Evolutionary conservation across 2,113 vertebrate species (phyloP).

Genomic region (Capreolus pygargus): DNA sequence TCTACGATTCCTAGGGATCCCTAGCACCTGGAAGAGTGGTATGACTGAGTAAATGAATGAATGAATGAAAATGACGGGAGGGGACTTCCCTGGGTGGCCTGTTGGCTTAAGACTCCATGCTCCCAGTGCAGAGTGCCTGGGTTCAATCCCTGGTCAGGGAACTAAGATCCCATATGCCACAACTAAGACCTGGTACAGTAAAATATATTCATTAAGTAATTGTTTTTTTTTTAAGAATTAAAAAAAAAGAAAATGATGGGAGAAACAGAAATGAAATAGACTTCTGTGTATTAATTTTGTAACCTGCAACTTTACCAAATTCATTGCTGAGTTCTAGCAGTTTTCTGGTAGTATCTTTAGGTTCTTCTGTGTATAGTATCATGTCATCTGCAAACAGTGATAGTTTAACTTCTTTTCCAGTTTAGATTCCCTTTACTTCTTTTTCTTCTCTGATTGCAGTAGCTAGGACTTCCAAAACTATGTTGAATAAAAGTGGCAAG

Average conservation of each 20-base stretch:
- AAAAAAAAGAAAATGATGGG: neutral
- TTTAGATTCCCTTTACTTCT: neutral
- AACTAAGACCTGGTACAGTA: neutral
- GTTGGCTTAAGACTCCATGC: neutral
- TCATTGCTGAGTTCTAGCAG: neutral
- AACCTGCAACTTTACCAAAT: neutral
- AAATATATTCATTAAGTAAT: neutral
- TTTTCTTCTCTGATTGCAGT: neutral
- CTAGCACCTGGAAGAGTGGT: neutral
- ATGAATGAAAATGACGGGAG: neutral
- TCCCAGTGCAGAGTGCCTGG: neutral
- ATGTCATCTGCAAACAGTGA: neutral
- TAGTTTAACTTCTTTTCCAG: neutral
- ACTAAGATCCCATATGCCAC: neutral
- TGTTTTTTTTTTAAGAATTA: neutral
- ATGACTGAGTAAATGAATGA: neutral
- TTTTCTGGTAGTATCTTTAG: neutral
- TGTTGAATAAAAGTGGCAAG: neutral
- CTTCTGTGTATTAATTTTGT: neutral
- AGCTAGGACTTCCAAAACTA: neutral
- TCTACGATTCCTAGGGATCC: neutral
- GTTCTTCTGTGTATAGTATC: neutral
- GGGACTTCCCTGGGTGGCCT: neutral
- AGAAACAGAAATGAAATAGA: neutral
- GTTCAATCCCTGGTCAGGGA: neutral